A percentile compares a stretch with the other conserved stretches of the same genome.
These are phyloP conservation scores for Vanessa tameamea DNA, from an alignment of 1,140 invertebrate genomes.

Conservation along the genomic window DNA sequence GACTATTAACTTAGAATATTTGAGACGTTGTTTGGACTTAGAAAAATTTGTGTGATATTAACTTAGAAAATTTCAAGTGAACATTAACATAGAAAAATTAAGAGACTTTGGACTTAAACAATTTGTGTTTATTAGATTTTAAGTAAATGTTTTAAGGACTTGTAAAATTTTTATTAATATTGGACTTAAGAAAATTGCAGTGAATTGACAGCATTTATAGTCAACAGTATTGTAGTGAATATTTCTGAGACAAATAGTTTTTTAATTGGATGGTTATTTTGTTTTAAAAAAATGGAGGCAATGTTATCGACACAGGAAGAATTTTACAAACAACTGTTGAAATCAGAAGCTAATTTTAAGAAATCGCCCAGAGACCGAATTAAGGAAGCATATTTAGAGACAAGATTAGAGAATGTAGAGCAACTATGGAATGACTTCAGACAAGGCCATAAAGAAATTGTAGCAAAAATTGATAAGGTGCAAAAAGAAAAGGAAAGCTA, in stretches of 20 bases:
- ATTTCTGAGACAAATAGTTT: background rate
- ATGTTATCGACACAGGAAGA: background rate
- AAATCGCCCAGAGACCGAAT: conserved; percentile 34
- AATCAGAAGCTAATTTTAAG: conserved; percentile 35
- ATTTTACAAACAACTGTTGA: conserved; percentile 7
- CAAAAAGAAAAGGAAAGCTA: conserved; percentile 16
- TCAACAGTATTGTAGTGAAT: background rate
- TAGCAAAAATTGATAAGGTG: conserved; percentile 11
- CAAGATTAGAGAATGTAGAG: conserved; percentile 33
- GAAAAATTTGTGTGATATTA: no score
- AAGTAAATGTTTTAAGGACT: conserved; percentile 1
- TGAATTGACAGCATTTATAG: background rate
- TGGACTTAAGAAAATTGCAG: background rate
- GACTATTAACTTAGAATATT: no score
- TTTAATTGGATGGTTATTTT: background rate
- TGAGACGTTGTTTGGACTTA: no score
- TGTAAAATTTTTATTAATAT: background rate
- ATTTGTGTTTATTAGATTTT: conserved; percentile 1
- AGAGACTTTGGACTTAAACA: conserved; percentile 1
- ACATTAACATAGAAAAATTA: conserved; percentile 4
- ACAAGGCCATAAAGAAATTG: conserved; percentile 21
- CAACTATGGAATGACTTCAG: conserved; percentile 35
- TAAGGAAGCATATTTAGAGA: conserved; percentile 31
- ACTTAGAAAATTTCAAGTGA: no score
- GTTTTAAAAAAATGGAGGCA: background rate